A percentile compares a stretch with the other conserved stretches of the same genome.
These are phyloP conservation scores for Teleogryllus oceanicus DNA, from an alignment of 2,888 invertebrate genomes.

Conservation along the genomic window DNA sequence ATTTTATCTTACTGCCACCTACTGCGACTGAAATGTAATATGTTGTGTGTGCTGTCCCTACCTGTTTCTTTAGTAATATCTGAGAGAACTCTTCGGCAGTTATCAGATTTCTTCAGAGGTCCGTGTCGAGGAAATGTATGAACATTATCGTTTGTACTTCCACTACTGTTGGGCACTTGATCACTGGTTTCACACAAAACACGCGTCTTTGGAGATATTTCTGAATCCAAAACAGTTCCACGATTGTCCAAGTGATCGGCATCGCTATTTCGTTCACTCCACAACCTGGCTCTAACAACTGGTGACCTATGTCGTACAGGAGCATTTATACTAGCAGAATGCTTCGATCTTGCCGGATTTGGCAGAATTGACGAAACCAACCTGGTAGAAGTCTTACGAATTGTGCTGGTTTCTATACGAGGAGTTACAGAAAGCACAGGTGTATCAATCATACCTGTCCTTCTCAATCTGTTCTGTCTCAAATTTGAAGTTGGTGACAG, in stretches of 20 bases:
- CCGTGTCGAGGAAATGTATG: neutral
- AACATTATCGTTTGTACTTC: neutral
- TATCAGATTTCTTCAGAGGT: neutral
- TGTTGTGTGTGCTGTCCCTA: neutral
- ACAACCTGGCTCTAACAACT: neutral
- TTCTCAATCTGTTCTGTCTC: neutral
- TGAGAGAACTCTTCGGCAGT: neutral
- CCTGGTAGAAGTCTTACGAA: neutral
- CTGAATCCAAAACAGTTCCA: neutral
- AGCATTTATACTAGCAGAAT: neutral
- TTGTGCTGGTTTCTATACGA: neutral
- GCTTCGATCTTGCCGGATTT: neutral
- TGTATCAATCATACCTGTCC: neutral
- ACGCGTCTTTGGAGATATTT: neutral
- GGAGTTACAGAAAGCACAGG: neutral
- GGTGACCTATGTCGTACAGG: neutral
- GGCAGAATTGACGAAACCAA: neutral
- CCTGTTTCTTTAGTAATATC: slow-evolving; percentile 18
- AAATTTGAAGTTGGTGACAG: neutral
- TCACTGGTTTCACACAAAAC: neutral
- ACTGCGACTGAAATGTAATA: too few species aligned
- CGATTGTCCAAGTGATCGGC: neutral
- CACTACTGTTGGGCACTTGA: neutral
- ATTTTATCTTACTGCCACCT: too few species aligned
- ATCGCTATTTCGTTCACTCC: neutral